phyloP scores from a whole-genome alignment of 2,113 vertebrate species.

The Amblyornis subalaris region DNA sequence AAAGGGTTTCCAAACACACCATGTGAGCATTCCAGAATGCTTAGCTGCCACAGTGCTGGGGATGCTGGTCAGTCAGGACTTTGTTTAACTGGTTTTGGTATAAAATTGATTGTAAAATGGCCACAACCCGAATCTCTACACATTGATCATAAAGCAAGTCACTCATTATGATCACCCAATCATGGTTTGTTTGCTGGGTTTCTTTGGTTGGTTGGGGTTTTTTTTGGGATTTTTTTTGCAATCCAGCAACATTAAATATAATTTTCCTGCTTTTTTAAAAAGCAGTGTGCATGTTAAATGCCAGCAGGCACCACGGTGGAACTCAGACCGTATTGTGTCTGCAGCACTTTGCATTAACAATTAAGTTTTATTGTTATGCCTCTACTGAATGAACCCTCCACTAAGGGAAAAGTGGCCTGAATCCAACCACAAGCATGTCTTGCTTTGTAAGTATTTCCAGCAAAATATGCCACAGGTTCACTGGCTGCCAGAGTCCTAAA shows the following conservation, averaged over 20 bases:
- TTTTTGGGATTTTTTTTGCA: not conserved
- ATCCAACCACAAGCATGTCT: slow-evolving; percentile 25
- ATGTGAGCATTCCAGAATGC: slow-evolving; percentile 32
- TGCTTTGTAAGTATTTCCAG: slow-evolving; percentile 45
- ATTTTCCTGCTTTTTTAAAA: not conserved
- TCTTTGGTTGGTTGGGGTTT: not conserved
- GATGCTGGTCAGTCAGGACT: slow-evolving; percentile 9
- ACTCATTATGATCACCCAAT: not conserved
- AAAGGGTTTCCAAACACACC: slow-evolving; percentile 31
- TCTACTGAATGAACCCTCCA: slow-evolving; percentile 51
- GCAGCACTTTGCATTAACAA: slow-evolving; percentile 55
- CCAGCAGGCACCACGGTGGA: slow-evolving; percentile 26
- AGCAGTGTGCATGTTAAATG: slow-evolving; percentile 21
- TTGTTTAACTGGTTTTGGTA: not conserved
- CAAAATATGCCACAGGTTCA: slow-evolving; percentile 14
- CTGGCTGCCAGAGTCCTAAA: not conserved
- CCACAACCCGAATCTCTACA: not conserved
- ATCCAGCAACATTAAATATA: not conserved
- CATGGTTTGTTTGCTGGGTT: not conserved
- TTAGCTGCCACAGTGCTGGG: slow-evolving; percentile 22
- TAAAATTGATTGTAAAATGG: not conserved
- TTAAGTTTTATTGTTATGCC: slow-evolving; percentile 43
- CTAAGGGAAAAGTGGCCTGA: slow-evolving; percentile 27
- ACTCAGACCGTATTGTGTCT: slow-evolving; percentile 68
- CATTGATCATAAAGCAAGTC: not conserved